Percentiles rank a stretch among this genome's conserved stretches.
These are phyloP conservation scores for Emydocephalus ijimae DNA, from an alignment of 2,113 vertebrate species.

Conservation along the genomic window DNA sequence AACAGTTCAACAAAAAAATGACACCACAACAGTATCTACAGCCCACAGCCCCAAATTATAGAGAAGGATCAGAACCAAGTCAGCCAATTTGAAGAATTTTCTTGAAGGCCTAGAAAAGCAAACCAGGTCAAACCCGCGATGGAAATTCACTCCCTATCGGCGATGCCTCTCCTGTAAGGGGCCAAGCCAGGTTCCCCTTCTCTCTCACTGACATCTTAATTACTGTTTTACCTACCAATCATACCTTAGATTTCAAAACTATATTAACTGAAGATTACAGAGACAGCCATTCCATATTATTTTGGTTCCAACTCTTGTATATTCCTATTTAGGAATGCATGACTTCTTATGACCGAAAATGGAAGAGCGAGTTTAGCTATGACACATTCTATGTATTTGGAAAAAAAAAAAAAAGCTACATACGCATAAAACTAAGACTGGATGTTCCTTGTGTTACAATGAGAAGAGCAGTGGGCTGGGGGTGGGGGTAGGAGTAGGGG, in stretches of 20 bases:
- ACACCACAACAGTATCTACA: not conserved
- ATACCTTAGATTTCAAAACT: constrained; percentile 27
- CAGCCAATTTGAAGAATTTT: not conserved
- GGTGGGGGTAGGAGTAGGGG: not conserved
- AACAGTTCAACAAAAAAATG: not conserved
- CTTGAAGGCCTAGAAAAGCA: not conserved
- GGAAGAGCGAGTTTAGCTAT: constrained; percentile 64
- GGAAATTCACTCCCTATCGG: not conserved
- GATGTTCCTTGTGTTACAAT: constrained; percentile 60
- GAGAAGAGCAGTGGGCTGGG: constrained; percentile 50
- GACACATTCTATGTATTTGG: constrained; percentile 59
- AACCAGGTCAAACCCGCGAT: not conserved
- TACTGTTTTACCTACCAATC: not conserved
- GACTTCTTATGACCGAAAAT: constrained; percentile 69
- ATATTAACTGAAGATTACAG: constrained; percentile 38
- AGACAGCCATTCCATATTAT: constrained; percentile 35
- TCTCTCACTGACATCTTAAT: not conserved
- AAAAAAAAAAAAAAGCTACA: constrained; percentile 62
- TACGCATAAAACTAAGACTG: constrained; percentile 66
- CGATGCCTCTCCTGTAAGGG: not conserved
- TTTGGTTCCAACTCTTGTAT: constrained; percentile 59
- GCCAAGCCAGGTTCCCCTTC: not conserved
- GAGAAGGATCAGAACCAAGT: not conserved
- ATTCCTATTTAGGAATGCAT: constrained; percentile 70
- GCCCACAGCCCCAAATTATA: not conserved